These are phyloP conservation scores for Lumbricus terrestris DNA, from an alignment of 2,888 invertebrate genomes.

Conservation along the genomic window DNA sequence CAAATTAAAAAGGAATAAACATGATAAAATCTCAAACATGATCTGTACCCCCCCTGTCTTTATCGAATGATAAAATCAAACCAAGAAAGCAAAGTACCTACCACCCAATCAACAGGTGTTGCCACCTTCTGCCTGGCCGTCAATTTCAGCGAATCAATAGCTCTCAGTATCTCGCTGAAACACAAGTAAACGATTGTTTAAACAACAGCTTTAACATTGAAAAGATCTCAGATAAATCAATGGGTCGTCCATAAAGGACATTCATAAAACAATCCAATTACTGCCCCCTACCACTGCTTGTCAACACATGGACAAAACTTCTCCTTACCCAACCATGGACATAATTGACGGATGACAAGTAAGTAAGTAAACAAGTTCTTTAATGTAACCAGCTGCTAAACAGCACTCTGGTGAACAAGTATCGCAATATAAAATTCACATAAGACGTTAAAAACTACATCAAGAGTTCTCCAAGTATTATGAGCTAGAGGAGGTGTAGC, in stretches of 20 bases:
- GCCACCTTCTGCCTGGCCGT: slow-evolving; percentile 80
- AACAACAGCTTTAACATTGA: background rate
- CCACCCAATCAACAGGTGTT: slow-evolving; percentile 88
- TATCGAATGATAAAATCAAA: too few species aligned
- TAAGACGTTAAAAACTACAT: too few species aligned
- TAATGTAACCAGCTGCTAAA: too few species aligned
- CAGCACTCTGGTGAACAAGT: too few species aligned
- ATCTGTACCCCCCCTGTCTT: too few species aligned
- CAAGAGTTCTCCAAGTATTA: background rate
- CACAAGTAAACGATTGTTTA: slow-evolving; percentile 18
- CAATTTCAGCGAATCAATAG: slow-evolving; percentile 85
- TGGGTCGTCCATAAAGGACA: background rate
- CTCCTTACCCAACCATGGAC: background rate
- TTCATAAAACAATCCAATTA: background rate
- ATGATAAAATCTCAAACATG: background rate
- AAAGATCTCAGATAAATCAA: background rate
- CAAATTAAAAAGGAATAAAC: background rate
- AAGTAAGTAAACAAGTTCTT: too few species aligned
- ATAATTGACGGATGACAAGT: background rate
- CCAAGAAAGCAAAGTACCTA: slow-evolving; percentile 59
- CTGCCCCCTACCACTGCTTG: background rate
- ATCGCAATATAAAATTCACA: too few species aligned
- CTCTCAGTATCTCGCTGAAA: slow-evolving; percentile 84
- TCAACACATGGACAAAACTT: background rate
- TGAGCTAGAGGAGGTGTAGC: background rate